These are phyloP conservation scores for Caenorhabditis wallacei DNA, from an alignment of 2,888 invertebrate genomes.

Conservation along the genomic window DNA sequence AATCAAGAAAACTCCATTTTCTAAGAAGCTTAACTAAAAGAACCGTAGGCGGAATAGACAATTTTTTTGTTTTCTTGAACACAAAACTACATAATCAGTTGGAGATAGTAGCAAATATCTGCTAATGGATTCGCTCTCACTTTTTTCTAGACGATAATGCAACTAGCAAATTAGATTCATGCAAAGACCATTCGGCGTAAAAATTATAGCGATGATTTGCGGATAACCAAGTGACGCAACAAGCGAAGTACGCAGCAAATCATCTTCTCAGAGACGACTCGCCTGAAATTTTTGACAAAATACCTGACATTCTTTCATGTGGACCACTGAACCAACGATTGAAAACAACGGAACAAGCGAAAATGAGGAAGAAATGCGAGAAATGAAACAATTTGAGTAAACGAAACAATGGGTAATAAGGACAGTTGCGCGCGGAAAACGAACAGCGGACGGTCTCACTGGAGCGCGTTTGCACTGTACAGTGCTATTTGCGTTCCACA, in stretches of 20 bases:
- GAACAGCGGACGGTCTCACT: conserved; percentile 5
- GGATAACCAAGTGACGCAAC: too few relatives aligned
- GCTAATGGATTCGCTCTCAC: conserved; percentile 28
- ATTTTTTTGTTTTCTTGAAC: too few relatives aligned
- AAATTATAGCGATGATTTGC: too few relatives aligned
- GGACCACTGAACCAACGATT: not conserved
- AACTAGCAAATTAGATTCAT: not conserved
- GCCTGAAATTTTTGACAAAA: not conserved
- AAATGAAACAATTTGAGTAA: conserved; percentile 3
- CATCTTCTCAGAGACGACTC: not conserved
- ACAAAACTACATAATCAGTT: too few relatives aligned
- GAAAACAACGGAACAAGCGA: not conserved
- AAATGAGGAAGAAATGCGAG: not conserved
- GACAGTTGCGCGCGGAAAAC: conserved; percentile 5
- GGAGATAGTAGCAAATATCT: too few relatives aligned
- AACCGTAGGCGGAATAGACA: not conserved
- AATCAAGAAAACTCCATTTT: not conserved
- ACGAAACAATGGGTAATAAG: not conserved
- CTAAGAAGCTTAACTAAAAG: not conserved
- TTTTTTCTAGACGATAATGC: not conserved
- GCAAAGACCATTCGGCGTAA: too few relatives aligned
- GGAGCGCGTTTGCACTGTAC: conserved; percentile 33
- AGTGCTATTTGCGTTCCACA: not conserved
- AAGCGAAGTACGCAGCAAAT: too few relatives aligned
- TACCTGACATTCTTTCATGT: conserved; percentile 16